phyloP scores from a whole-genome alignment of 2,888 invertebrate genomes.

The Schizotus pectinicornis region DNA sequence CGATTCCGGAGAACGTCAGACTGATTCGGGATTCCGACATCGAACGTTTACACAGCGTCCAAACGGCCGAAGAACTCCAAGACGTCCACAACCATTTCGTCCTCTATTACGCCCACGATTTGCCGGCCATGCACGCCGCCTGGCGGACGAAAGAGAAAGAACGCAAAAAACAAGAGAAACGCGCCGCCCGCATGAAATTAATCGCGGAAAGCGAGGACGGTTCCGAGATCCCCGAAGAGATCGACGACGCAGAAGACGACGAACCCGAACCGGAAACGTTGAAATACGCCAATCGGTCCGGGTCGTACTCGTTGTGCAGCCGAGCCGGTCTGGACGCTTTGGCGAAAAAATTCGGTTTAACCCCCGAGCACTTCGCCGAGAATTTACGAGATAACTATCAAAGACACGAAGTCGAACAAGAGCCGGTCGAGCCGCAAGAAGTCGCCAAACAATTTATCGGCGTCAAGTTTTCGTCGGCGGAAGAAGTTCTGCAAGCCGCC shows the following conservation, averaged over 20 bases:
- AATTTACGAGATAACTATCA: conserved; percentile 96
- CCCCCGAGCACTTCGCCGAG: conserved; percentile 94
- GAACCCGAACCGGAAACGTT: conserved; percentile 68
- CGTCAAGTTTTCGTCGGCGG: conserved; percentile 71
- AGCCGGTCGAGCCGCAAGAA: conserved; percentile 81
- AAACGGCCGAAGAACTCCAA: conserved; percentile 88
- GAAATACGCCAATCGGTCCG: conserved; percentile 86
- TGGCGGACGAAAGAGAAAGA: conserved; percentile 72
- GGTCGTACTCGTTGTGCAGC: conserved; percentile 87
- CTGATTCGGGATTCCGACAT: conserved; percentile 86
- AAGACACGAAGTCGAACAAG: conserved; percentile 93
- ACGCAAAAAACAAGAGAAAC: conserved; percentile 63
- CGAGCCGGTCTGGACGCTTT: conserved; percentile 82
- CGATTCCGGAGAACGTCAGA: conserved; percentile 81
- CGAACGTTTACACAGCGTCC: conserved; percentile 75
- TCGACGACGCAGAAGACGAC: conserved; percentile 64
- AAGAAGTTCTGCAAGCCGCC: conserved; percentile 88
- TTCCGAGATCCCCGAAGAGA: conserved; percentile 67
- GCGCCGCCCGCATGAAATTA: conserved; percentile 57
- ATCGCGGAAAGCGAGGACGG: conserved; percentile 68
- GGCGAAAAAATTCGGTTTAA: conserved; percentile 89
- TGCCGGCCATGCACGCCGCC: conserved; percentile 82
- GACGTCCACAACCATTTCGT: conserved; percentile 94
- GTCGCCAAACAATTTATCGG: conserved; percentile 80
- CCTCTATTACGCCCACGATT: conserved; percentile 86